These are phyloP conservation scores for Plectrocnemia conspersa DNA, from an alignment of 1,140 invertebrate genomes.

Conservation along the genomic window DNA sequence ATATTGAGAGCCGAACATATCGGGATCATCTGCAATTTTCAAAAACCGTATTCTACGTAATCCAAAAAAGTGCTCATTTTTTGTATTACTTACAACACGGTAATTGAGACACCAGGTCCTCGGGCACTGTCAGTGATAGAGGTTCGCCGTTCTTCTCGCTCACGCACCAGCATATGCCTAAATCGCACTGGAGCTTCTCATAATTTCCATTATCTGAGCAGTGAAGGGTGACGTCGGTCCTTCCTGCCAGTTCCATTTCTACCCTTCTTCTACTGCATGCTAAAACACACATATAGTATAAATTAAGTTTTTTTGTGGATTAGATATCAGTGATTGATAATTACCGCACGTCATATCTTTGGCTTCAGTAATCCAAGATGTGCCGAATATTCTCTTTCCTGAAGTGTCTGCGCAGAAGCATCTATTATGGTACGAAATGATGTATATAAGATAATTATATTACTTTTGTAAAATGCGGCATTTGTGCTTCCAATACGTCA, in stretches of 20 bases:
- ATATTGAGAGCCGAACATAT: constrained; percentile 49
- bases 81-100: constrained; percentile 59
- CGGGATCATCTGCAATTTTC: constrained; percentile 43
- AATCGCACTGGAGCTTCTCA: constrained; percentile 57
- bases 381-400: constrained; percentile 55
- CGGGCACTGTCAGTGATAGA: constrained; percentile 46
- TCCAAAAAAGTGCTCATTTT: too few relatives aligned
- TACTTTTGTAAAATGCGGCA: too few relatives aligned
- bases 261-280: constrained; percentile 54
- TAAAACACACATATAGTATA: constrained; percentile 35
- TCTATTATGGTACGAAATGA: constrained; percentile 39
- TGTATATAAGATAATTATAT: too few relatives aligned
- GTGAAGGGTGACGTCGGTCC: constrained; percentile 50
- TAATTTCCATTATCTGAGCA: constrained; percentile 57
- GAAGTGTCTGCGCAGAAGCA: constrained; percentile 53
- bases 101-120: constrained; percentile 49
- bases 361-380: constrained; percentile 49
- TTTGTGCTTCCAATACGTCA: too few relatives aligned
- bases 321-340: neutral
- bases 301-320: constrained; percentile 10
- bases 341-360: constrained; percentile 52
- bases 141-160: constrained; percentile 52
- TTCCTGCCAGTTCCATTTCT: constrained; percentile 45
- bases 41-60: too few relatives aligned
- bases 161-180: constrained; percentile 59